Evolutionary conservation across 2,797 vertebrate genomes (phyloP).

Genomic region (Falco columbarius): DNA sequence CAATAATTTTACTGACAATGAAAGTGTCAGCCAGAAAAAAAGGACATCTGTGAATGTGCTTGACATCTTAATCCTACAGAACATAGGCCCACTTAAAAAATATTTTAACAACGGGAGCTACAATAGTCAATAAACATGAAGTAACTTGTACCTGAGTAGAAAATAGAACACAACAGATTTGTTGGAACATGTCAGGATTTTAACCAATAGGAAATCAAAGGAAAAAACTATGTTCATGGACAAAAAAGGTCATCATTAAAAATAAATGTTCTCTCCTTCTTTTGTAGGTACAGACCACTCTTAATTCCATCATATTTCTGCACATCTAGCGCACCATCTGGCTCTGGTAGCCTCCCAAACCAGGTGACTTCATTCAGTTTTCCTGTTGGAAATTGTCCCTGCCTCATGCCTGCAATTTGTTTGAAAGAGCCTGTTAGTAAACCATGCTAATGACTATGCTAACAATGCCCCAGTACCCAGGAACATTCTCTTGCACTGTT

Average conservation of each 20-base stretch:
- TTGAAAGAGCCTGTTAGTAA: not conserved
- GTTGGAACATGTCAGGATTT: not conserved
- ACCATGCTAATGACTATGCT: not conserved
- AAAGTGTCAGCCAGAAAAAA: slow-evolving; percentile 3
- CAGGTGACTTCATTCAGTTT: not conserved
- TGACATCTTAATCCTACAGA: slow-evolving; percentile 8
- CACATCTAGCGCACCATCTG: not conserved
- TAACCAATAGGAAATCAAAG: not conserved
- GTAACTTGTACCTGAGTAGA: not conserved
- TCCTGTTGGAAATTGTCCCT: not conserved
- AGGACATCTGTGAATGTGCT: not conserved
- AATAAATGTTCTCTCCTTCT: not conserved
- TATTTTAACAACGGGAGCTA: not conserved
- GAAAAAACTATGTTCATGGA: not conserved
- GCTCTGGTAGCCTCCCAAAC: not conserved
- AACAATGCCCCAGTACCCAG: not conserved
- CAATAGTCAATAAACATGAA: not conserved
- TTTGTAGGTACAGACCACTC: not conserved
- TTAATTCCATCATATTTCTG: not conserved
- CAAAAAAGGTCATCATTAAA: not conserved
- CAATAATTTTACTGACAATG: slow-evolving; percentile 39
- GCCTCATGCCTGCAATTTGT: not conserved
- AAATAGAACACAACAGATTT: not conserved
- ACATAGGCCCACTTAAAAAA: not conserved
- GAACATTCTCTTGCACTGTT: not conserved